phyloP scores from a whole-genome alignment of 2,113 vertebrate genomes.

The Corythoichthys haematopterus region DNA sequence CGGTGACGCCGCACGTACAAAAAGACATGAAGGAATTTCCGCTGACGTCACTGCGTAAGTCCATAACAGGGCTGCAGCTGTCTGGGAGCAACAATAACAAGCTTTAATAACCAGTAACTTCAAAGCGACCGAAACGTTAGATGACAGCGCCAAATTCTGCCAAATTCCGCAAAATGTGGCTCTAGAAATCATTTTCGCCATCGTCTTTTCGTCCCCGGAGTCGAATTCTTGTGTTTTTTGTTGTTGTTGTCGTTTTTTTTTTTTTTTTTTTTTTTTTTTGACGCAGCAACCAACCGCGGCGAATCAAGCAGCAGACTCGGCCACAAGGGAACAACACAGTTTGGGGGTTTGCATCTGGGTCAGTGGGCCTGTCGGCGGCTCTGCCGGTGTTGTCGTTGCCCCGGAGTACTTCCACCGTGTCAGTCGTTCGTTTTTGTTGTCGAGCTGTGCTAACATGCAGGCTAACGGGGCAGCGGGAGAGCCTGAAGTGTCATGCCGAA shows the following conservation, averaged over 20 bases:
- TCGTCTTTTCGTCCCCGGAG: constrained; percentile 78
- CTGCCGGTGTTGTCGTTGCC: constrained; percentile 26
- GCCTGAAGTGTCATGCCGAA: constrained; percentile 74
- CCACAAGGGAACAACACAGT: constrained; percentile 80
- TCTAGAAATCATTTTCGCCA: constrained; percentile 76
- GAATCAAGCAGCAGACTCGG: constrained; percentile 80
- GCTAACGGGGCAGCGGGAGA: constrained; percentile 83
- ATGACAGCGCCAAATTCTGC: constrained; percentile 41
- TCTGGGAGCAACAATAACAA: constrained; percentile 77
- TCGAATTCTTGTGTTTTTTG: constrained; percentile 60
- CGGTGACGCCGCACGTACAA: constrained; percentile 49
- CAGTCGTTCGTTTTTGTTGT: constrained; percentile 26
- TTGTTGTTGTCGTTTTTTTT: constrained; percentile 24
- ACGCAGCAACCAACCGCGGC: constrained; percentile 78
- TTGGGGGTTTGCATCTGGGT: constrained; percentile 79
- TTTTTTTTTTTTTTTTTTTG: constrained; percentile 52
- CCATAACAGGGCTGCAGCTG: constrained; percentile 77
- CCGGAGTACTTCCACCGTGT: constrained; percentile 28
- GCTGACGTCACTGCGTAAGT: constrained; percentile 76
- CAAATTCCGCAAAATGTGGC: constrained; percentile 70
- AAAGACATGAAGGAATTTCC: constrained; percentile 78
- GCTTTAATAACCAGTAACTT: constrained; percentile 28
- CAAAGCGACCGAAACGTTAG: constrained; percentile 1
- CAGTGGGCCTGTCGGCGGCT: constrained; percentile 78
- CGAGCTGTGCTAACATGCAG: constrained; percentile 79